phyloP scores from a whole-genome alignment of 2,113 vertebrate genomes.

The Cyprinodon brontotheroides region DNA sequence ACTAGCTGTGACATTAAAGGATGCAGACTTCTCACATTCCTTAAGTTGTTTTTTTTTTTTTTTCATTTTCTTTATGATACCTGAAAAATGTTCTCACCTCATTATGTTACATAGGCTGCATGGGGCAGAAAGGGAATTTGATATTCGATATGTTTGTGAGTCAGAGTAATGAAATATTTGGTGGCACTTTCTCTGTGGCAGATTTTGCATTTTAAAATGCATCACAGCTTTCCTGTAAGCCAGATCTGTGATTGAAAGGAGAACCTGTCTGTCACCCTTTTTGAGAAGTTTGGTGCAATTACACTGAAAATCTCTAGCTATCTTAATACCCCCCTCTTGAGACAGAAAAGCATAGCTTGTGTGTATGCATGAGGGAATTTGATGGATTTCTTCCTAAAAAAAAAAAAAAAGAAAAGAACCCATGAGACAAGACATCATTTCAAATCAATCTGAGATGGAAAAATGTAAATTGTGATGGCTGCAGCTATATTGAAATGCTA shows the following conservation, averaged over 20 bases:
- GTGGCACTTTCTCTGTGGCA: constrained; percentile 54
- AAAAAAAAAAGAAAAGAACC: constrained; percentile 34
- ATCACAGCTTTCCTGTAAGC: constrained; percentile 41
- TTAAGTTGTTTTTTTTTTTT: constrained; percentile 31
- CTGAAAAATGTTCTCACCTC: constrained; percentile 63
- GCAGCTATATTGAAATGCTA: constrained; percentile 50
- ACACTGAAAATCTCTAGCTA: constrained; percentile 73
- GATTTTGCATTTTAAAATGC: constrained; percentile 68
- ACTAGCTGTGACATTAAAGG: constrained; percentile 69
- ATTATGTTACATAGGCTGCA: constrained; percentile 66
- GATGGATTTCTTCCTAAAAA: constrained; percentile 15
- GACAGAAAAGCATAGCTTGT: constrained; percentile 12
- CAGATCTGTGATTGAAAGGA: constrained; percentile 28
- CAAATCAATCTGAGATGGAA: constrained; percentile 68
- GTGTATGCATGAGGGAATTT: constrained; percentile 13
- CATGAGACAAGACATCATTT: constrained; percentile 55
- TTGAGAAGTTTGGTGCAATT: constrained; percentile 72
- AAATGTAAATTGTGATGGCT: constrained; percentile 58
- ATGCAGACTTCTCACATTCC: constrained; percentile 67
- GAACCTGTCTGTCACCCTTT: constrained; percentile 70
- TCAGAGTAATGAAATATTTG: constrained; percentile 66
- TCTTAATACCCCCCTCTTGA: constrained; percentile 51
- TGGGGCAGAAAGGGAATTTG: constrained; percentile 52
- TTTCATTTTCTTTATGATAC: constrained; percentile 50
- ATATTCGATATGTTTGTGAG: constrained; percentile 66